Base-by-base conservation (phyloP, 2,888 invertebrate species). In the Amphiduros pacificus region DNA sequence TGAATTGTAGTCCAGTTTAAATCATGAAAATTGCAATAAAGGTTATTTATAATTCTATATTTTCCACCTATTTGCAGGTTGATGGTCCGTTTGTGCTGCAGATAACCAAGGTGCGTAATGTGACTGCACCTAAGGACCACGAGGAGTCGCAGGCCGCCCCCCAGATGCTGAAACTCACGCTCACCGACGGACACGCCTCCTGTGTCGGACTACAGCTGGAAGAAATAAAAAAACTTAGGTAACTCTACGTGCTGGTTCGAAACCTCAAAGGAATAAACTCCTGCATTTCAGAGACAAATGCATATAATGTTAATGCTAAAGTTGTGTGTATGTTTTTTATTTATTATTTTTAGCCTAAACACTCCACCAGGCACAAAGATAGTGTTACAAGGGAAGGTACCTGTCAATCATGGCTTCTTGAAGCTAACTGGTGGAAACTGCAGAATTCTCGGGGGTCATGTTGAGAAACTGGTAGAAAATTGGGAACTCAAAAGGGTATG, bases 351-450 rank as follows among this genome's bases (percentile, higher is more conserved):
- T 75, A 87, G 89, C 80, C 85, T 91, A 60, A 91, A 92, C 76
- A 92, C 93, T 17, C 89, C 92, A n/a, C 94, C 94, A 0, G 95
- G 95, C 49, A 91, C 92, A 36, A 95, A 95, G 82, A 77, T 95
- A 50, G 69, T 85, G 71, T 72, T 90, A 53, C 80, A 83, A 24
- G 77, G 77, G 0, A 85, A 85, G 55, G 78, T 90, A 22, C 85
- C 86, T 54, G 85, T 89, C 40, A 88, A 89, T 60, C 89, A 90
- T 69, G 91, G 92, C 44, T 89, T 90, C 69, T 82, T 94, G 48
- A 85, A 92, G 54, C 82, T 95, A 60, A 87, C 86, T 65, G 86
- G 90, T 14, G 85, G 84, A 65, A 88, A 89, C 62, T 86, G 91
- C 49, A 86, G 88, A 65, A 83, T 92, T 40, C 85, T 94, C 27